phyloP scores from a whole-genome alignment of 2,888 invertebrate genomes.

The Sesia apiformis region DNA sequence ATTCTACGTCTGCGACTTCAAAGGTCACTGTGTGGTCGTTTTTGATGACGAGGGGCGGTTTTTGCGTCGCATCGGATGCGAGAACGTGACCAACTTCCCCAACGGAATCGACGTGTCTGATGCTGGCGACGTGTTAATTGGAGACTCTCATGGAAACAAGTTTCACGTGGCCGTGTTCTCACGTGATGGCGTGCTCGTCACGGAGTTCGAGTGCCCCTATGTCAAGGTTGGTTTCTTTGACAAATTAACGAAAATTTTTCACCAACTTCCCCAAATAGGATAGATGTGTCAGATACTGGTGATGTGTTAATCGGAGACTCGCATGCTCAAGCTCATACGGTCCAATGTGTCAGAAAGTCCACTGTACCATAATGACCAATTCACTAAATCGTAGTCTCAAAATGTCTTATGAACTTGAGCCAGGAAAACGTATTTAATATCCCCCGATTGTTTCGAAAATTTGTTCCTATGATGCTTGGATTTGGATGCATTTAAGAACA shows the following conservation, averaged over 20 bases:
- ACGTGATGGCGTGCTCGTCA: slow-evolving; percentile 87
- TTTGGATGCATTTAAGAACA: no score
- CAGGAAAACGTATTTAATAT: no score
- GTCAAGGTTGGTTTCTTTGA: slow-evolving; percentile 83
- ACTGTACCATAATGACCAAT: not conserved
- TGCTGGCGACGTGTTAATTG: slow-evolving; percentile 96
- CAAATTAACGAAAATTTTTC: not conserved
- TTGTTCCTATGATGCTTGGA: no score
- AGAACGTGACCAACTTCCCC: slow-evolving; percentile 96
- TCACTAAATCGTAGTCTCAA: not conserved
- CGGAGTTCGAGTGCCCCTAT: slow-evolving; percentile 97
- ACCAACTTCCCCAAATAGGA: slow-evolving; percentile 98
- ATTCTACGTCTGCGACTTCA: slow-evolving; percentile 98
- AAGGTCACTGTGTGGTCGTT: slow-evolving; percentile 97
- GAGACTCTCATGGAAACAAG: slow-evolving; percentile 97
- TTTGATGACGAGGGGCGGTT: slow-evolving; percentile 95
- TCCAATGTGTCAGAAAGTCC: not conserved
- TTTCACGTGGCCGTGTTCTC: slow-evolving; percentile 98
- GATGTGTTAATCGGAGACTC: slow-evolving; percentile 98
- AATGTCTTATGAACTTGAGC: not conserved
- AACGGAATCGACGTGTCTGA: slow-evolving; percentile 98
- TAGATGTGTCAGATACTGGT: slow-evolving; percentile 97
- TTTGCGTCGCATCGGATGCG: slow-evolving; percentile 94
- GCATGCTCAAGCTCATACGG: slow-evolving; percentile 56
- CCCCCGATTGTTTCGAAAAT: no score